phyloP scores from a whole-genome alignment of 2,797 vertebrate genomes.

The Notamacropus eugenii region DNA sequence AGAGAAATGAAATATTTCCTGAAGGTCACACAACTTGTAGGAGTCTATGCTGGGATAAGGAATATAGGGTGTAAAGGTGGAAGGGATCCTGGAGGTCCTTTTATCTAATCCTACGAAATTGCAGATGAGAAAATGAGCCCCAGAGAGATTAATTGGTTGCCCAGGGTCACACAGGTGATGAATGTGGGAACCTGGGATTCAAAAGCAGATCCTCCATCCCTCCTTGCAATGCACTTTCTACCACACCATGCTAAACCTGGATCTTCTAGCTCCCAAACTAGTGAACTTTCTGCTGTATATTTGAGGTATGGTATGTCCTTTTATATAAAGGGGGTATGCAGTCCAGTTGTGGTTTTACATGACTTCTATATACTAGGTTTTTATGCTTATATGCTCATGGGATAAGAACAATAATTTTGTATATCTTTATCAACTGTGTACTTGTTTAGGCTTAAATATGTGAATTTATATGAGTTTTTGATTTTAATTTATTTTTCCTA shows the following conservation, averaged over 20 bases:
- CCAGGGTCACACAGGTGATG: background rate
- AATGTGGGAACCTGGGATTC: background rate
- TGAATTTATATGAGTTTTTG: slow-evolving; percentile 20
- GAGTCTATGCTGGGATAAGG: background rate
- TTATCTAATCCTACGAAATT: background rate
- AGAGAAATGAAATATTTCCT: background rate
- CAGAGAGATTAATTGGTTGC: background rate
- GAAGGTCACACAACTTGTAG: background rate
- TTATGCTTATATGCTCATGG: background rate
- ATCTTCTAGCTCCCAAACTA: background rate
- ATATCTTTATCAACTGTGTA: slow-evolving; percentile 1
- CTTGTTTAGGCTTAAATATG: slow-evolving; percentile 19
- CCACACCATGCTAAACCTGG: background rate
- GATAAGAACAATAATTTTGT: slow-evolving; percentile 15
- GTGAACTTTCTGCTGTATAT: background rate
- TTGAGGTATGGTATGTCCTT: background rate
- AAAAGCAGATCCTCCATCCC: background rate
- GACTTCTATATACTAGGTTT: background rate
- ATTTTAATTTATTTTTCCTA: slow-evolving; percentile 20
- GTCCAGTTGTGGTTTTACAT: background rate
- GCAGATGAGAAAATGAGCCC: slow-evolving; percentile 3
- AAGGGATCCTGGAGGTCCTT: background rate
- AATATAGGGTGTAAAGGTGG: background rate
- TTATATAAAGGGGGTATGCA: background rate
- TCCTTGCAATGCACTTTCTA: background rate